These are phyloP conservation scores for Orcinus orca DNA, from an alignment of 2,113 vertebrate species.

Conservation along the genomic window DNA sequence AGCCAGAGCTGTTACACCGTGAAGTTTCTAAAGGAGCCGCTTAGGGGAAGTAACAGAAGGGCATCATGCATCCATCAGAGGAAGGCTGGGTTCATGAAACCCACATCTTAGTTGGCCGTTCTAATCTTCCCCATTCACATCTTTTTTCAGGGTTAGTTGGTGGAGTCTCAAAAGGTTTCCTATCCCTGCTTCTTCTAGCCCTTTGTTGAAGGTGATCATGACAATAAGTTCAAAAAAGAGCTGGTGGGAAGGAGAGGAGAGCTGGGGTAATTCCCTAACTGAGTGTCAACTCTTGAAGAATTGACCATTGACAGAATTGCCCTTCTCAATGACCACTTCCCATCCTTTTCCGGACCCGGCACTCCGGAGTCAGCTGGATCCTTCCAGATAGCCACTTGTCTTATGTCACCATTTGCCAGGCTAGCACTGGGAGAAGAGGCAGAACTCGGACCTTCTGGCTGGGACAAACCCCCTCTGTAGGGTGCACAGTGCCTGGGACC, in stretches of 20 bases:
- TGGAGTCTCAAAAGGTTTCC: not conserved
- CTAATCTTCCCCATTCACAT: not conserved
- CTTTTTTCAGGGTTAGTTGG: not conserved
- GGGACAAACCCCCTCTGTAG: rapidly evolving
- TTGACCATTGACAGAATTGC: not conserved
- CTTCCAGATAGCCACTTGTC: not conserved
- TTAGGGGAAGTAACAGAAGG: not conserved
- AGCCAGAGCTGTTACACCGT: not conserved
- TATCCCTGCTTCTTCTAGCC: not conserved
- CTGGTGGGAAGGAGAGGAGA: not conserved
- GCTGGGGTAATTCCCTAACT: not conserved
- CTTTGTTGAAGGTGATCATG: not conserved
- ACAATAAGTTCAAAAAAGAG: not conserved
- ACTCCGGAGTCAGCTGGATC: not conserved
- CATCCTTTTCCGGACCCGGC: not conserved
- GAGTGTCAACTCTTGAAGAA: not conserved
- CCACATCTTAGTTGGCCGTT: not conserved
- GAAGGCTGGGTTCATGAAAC: not conserved
- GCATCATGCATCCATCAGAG: not conserved
- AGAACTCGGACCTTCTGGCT: not conserved
- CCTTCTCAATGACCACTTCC: not conserved
- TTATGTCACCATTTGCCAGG: not conserved
- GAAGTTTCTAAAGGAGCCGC: not conserved
- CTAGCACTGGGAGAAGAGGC: not conserved
- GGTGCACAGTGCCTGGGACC: not conserved